Evolutionary conservation across 2,888 invertebrate species (phyloP).

Genomic region (Phaedon cochleariae): DNA sequence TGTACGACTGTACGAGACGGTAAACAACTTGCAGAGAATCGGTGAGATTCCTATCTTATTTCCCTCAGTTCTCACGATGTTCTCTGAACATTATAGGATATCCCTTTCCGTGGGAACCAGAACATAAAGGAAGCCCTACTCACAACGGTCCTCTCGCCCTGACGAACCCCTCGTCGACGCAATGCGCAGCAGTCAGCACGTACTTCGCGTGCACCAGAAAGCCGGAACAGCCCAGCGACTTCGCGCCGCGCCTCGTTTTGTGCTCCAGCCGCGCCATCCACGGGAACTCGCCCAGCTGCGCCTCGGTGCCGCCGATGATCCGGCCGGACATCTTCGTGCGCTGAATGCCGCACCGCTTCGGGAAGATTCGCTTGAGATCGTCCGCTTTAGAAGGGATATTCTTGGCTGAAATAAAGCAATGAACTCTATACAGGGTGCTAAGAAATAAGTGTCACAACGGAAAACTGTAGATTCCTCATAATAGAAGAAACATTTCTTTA

Average conservation of each 20-base stretch:
- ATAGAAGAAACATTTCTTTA: no score
- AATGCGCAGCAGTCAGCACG: conserved; percentile 67
- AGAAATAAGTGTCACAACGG: no score
- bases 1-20: no score
- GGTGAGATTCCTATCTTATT: no score
- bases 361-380: conserved; percentile 50
- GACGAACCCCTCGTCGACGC: conserved; percentile 50
- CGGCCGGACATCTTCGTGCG: conserved; percentile 43
- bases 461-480: no score
- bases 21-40: no score
- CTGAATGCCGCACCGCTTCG: conserved; percentile 56
- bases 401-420: no score
- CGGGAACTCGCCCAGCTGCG: conserved; percentile 65
- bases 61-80: no score
- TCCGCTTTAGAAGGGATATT: no score
- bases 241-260: conserved; percentile 50
- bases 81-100: no score
- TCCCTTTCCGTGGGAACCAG: no score
- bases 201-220: conserved; percentile 65
- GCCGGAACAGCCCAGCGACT: conserved; percentile 62
- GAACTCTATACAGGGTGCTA: no score
- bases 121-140: conserved; percentile 24
- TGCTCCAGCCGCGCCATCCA: conserved; percentile 66
- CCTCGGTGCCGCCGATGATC: conserved; percentile 61
- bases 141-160: conserved; percentile 44